These are phyloP conservation scores for Cerceris ruficornis DNA, from an alignment of 2,888 invertebrate genomes.

Conservation along the genomic window DNA sequence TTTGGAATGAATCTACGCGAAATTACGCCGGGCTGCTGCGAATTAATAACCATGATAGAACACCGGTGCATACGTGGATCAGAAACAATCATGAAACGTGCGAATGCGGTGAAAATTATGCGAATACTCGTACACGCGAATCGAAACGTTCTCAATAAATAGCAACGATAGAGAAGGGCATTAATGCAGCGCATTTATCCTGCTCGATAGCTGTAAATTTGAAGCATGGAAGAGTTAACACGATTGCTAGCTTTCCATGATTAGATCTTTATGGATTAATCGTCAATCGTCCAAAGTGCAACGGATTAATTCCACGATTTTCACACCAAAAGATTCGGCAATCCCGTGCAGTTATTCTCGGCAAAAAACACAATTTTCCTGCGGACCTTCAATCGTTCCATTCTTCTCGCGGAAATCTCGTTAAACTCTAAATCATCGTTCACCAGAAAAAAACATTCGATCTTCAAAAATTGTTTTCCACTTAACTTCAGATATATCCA, in stretches of 20 bases:
- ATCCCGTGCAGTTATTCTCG: neutral
- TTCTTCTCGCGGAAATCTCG: too few species aligned
- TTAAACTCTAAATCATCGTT: too few species aligned
- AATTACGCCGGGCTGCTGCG: too few species aligned
- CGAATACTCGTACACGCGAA: neutral
- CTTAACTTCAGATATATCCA: too few species aligned
- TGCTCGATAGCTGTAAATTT: neutral
- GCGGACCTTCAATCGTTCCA: too few species aligned
- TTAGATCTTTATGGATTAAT: conserved; percentile 4
- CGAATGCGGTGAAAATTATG: neutral
- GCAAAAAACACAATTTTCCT: too few species aligned
- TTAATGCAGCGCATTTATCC: neutral
- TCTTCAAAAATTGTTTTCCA: too few species aligned
- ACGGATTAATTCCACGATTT: neutral
- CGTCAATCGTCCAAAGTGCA: neutral
- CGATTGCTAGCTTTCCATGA: neutral
- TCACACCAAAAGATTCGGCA: neutral
- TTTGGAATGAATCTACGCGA: too few species aligned
- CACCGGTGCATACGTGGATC: too few species aligned
- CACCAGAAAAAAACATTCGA: too few species aligned
- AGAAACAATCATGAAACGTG: neutral
- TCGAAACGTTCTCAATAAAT: neutral
- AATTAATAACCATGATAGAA: too few species aligned
- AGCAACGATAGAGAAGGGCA: neutral
- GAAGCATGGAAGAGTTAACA: neutral